Evolutionary conservation across 2,113 vertebrate genomes (phyloP), one percentile per base, ranked within the genome.

Genomic region (Felis chaus): DNA sequence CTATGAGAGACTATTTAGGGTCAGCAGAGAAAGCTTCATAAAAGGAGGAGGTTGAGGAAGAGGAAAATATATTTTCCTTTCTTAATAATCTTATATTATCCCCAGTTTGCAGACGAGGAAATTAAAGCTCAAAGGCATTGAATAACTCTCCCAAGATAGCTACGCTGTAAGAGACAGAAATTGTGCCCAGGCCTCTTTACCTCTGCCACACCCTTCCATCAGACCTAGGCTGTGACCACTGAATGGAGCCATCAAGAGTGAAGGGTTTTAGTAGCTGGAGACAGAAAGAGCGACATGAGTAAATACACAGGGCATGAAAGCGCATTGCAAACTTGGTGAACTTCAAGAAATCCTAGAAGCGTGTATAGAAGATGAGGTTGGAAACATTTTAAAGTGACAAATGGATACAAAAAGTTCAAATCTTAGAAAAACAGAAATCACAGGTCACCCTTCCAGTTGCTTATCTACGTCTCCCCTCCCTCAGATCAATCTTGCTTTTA

Each of bases 361-460:
- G 4, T 13, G 83, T 45, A 78, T 0, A 87, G 45, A 95, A 95
- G 21, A 57, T 18, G 41, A 95, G 45, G 45, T 21, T 21, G 27
- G 31, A 63, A 81, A 78, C 23, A n/a, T 45, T 73, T 95, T 90
- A 69, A 91, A 91, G 39, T 79, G 19, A 96, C 18, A 82, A 53
- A 90, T 15, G 2, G 15, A 50, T 18, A 86, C 2, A 25, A 87
- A 65, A 93, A 84, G 27, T 84, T 88, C 65, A 94, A 74, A 53
- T 93, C 53, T 68, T 74, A 23, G 36, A 65, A 96, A 95, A 93
- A 55, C 9, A 84, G 18, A 94, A 92, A 79, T 53, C 55, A 55
- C 3, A 21, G 25, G 53, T 57, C 50, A 66, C 53, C 66, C 48
- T 94, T 41, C 10, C 21, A 65, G 50, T 78, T 80, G 27, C 57